These are phyloP conservation scores for Smittia aterrima DNA, from an alignment of 2,888 invertebrate species.

Conservation along the genomic window DNA sequence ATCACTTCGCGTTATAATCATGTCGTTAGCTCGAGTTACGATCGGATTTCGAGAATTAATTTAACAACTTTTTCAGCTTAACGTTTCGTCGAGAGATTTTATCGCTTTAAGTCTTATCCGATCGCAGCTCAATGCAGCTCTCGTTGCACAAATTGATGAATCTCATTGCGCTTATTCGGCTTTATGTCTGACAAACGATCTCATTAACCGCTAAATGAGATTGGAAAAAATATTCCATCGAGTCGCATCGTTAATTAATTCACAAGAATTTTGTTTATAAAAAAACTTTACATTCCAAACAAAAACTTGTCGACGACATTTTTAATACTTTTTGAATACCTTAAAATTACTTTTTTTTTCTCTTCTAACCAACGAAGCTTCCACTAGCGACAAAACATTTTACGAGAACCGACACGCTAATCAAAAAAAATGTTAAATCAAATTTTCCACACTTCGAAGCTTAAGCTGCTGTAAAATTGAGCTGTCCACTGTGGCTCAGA, in stretches of 20 bases:
- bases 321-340: slow-evolving; percentile 2
- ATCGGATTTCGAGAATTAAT: neutral
- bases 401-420: neutral
- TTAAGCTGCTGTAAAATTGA: neutral
- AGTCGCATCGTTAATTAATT: neutral
- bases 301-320: slow-evolving; percentile 29
- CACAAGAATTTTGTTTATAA: neutral
- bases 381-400: neutral
- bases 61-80: neutral
- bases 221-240: neutral
- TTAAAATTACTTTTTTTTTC: neutral
- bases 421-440: neutral
- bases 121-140: neutral
- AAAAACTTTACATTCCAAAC: neutral
- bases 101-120: neutral
- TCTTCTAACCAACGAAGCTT: neutral
- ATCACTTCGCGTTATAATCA: slow-evolving; percentile 44
- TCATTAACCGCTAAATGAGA: neutral
- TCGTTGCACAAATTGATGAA: neutral
- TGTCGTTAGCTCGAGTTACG: neutral
- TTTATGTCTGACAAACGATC: neutral
- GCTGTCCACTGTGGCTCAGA: neutral
- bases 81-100: neutral
- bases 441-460: slow-evolving; percentile 4
- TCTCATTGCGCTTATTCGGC: neutral